These are phyloP conservation scores for Callocephalon fimbriatum DNA, from an alignment of 2,113 vertebrate genomes.

Conservation along the genomic window DNA sequence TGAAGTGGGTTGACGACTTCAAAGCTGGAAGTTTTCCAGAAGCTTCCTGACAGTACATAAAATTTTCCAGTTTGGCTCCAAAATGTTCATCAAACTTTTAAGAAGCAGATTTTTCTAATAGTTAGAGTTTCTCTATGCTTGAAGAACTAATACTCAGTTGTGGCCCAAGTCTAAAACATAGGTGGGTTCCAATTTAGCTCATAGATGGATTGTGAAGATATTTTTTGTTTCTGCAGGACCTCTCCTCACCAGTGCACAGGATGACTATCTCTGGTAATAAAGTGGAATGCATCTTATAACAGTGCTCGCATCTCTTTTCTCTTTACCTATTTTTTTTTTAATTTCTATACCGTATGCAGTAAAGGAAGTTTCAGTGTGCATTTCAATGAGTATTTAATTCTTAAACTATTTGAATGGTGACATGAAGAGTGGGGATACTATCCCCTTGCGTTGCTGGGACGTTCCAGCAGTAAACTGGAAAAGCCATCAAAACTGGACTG, in stretches of 20 bases:
- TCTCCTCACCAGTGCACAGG: not conserved
- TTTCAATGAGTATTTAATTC: not conserved
- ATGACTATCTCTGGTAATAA: not conserved
- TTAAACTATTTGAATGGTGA: not conserved
- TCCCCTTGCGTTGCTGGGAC: not conserved
- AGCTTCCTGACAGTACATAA: not conserved
- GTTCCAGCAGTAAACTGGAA: not conserved
- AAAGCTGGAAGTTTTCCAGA: not conserved
- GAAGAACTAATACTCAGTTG: not conserved
- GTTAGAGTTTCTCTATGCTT: not conserved
- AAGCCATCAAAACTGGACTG: not conserved
- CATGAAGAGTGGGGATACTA: not conserved
- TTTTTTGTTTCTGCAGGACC: not conserved
- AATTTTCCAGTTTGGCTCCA: not conserved
- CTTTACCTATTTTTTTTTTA: fast-evolving
- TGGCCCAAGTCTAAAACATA: not conserved
- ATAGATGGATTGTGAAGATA: not conserved
- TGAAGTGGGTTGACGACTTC: not conserved
- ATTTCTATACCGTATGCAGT: not conserved
- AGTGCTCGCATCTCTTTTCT: not conserved
- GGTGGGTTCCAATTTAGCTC: not conserved
- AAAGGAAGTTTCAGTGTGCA: not conserved
- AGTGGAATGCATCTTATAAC: not conserved
- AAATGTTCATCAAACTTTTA: not conserved
- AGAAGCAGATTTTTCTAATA: not conserved